A percentile compares a stretch with the other conserved stretches of the same genome.
phyloP scores from a whole-genome alignment of 2,888 invertebrate genomes.

The Cacoxenus indagator region DNA sequence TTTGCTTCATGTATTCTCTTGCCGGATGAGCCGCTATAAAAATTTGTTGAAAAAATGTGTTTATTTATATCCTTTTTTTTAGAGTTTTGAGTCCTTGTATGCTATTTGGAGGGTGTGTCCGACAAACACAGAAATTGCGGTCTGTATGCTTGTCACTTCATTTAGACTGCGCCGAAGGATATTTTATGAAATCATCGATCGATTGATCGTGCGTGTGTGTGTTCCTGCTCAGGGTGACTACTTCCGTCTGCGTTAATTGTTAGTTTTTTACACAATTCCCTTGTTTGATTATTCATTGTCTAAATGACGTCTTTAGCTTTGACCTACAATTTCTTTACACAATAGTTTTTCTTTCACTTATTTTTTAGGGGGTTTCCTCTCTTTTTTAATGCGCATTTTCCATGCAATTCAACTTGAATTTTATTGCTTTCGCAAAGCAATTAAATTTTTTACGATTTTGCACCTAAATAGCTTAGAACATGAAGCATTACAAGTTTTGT shows the following conservation, averaged over 20 bases:
- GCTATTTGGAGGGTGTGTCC: slow-evolving; percentile 54
- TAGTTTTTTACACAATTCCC: slow-evolving; percentile 25
- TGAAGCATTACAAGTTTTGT: neutral
- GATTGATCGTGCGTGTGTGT: slow-evolving; percentile 47
- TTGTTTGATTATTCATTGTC: slow-evolving; percentile 26
- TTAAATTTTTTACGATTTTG: slow-evolving; percentile 67
- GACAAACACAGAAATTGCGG: slow-evolving; percentile 50
- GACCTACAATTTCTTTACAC: slow-evolving; percentile 24
- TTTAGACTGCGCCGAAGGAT: slow-evolving; percentile 13
- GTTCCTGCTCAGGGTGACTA: slow-evolving; percentile 52
- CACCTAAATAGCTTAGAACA: slow-evolving; percentile 49
- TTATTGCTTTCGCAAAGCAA: slow-evolving; percentile 53
- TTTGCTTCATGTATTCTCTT: slow-evolving; percentile 52
- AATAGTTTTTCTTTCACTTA: slow-evolving; percentile 20
- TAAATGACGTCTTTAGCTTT: slow-evolving; percentile 56
- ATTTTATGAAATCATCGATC: slow-evolving; percentile 29
- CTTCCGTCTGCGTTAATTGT: slow-evolving; percentile 42
- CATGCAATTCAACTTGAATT: slow-evolving; percentile 59
- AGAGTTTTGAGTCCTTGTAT: slow-evolving; percentile 11
- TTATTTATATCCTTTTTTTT: slow-evolving; percentile 53
- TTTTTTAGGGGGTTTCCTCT: slow-evolving; percentile 8
- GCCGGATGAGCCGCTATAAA: slow-evolving; percentile 29
- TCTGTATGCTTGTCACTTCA: slow-evolving; percentile 44
- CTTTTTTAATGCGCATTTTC: slow-evolving; percentile 55
- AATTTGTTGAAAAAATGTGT: slow-evolving; percentile 61